These are phyloP conservation scores for Prochilodus magdalenae DNA, from an alignment of 2,113 vertebrate species.

Conservation along the genomic window DNA sequence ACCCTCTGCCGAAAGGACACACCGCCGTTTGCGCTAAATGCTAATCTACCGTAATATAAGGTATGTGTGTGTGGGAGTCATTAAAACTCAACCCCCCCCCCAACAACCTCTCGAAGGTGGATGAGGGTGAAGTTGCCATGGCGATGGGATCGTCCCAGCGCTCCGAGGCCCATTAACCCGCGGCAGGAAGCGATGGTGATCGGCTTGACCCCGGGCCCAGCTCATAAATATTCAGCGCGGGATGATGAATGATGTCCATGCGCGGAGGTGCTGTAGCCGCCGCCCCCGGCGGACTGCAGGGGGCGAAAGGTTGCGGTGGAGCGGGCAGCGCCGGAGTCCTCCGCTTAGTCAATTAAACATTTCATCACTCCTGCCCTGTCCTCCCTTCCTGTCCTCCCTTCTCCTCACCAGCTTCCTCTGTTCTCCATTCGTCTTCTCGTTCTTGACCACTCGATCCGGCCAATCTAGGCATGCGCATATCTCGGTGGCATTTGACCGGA, in stretches of 20 bases:
- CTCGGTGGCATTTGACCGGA: too few species aligned
- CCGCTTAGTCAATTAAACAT: conserved; percentile 54
- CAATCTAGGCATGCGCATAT: too few species aligned
- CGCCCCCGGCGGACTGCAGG: conserved; percentile 19
- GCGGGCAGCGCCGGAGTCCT: conserved; percentile 23
- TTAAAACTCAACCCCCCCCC: conserved; percentile 52
- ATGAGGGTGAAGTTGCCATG: conserved; percentile 67
- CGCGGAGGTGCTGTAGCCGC: conserved; percentile 41
- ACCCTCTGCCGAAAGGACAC: conserved; percentile 1
- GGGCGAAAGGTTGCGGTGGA: conserved; percentile 43
- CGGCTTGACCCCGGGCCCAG: conserved; percentile 44
- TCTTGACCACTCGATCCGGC: not conserved
- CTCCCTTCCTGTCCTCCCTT: not conserved
- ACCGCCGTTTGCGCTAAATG: conserved; percentile 68
- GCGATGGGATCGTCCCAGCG: conserved; percentile 64
- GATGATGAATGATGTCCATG: conserved; percentile 55
- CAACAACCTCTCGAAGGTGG: conserved; percentile 70
- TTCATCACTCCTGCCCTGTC: conserved; percentile 39
- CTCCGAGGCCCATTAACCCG: conserved; percentile 67
- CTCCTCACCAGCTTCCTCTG: not conserved
- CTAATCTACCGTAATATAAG: conserved; percentile 74
- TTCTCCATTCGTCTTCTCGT: not conserved
- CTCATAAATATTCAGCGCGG: conserved; percentile 54
- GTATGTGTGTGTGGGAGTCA: conserved; percentile 54
- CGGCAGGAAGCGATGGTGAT: conserved; percentile 45